Evolutionary conservation across 2,888 invertebrate genomes (phyloP).

Genomic region (Heliconius aoede): DNA sequence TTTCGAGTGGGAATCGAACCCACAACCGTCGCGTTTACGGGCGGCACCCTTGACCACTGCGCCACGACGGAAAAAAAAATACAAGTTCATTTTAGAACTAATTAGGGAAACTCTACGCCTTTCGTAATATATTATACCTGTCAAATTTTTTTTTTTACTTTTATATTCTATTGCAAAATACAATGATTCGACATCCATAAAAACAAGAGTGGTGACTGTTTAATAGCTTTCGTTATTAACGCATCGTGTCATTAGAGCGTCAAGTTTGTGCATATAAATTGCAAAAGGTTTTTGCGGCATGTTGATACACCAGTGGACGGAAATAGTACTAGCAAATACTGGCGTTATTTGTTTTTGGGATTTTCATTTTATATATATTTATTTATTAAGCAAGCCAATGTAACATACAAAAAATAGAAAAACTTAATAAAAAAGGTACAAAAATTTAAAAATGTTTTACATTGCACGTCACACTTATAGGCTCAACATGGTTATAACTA

Average conservation of each 20-base stretch:
- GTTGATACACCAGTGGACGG: conserved; percentile 60
- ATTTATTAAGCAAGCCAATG: too few species aligned
- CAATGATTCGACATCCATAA: background rate
- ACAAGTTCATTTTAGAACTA: too few species aligned
- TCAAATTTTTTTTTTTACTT: background rate
- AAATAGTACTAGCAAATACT: conserved; percentile 76
- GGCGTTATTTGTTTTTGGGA: conserved; percentile 77
- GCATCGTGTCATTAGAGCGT: conserved; percentile 30
- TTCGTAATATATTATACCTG: background rate
- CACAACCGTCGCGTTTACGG: too few species aligned
- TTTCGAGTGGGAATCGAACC: too few species aligned
- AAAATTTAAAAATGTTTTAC: too few species aligned
- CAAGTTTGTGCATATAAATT: conserved; percentile 33
- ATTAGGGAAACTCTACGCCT: background rate
- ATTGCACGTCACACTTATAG: too few species aligned
- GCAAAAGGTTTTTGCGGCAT: conserved; percentile 28
- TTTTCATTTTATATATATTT: conserved; percentile 50
- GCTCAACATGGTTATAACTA: too few species aligned
- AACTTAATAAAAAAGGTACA: too few species aligned
- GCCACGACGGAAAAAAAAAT: too few species aligned
- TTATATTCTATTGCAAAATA: background rate
- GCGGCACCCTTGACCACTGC: too few species aligned
- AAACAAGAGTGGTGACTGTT: background rate
- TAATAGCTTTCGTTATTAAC: conserved; percentile 30
- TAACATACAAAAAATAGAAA: too few species aligned